Evolutionary conservation across 1,140 invertebrate genomes (phyloP), one percentile per base, ranked within the genome.

Genomic region (Sminthurides bifidus): DNA sequence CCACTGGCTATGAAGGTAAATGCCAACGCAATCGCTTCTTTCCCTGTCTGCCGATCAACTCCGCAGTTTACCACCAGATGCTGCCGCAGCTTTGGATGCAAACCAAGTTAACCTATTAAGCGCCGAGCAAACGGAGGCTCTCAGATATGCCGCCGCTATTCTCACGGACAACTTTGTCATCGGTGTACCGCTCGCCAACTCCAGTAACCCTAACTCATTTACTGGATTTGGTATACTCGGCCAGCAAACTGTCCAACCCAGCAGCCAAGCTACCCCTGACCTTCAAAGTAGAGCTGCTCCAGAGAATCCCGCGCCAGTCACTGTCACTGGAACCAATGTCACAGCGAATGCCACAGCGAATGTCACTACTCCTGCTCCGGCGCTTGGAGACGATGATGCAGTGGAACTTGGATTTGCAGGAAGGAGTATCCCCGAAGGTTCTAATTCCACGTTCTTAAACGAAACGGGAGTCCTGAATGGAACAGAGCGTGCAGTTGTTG

Each of bases 31-130:
- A 14, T 10, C 37, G 4, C 5, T 64, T 14, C 53, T 46, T 19
- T n/a, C 48, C 0, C 50, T 64, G 0, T 59, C 49, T 2, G 17
- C 56, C n/a, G 45, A 53, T 2, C 56, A 60, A 44, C 23, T 64
- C 4, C 19, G 23, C 6, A 52, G 49, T 19, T 15, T 64, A 3
- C 43, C 56, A 0, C 58, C 51, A 19, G 43, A 38, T n/a, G 54
- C 59, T 14, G 63, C 63, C 0, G 15, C n/a, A 3, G 52, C 58
- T 14, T 17, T 61, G 0, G 29, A 21, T 19, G 15, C 29, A 24
- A 4, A 23, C n/a, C 59, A 55, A n/a, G 14, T 43, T n/a, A 46
- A 40, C 19, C 31, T 30, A 15, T 43, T 64, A 12, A 26, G 45
- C 0, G 24, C 44, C 1, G 29, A 49, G 17, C 56, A 61, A 52